Conservation (phyloP, 2,888 invertebrate species). For the Antheraea assamensis region DNA sequence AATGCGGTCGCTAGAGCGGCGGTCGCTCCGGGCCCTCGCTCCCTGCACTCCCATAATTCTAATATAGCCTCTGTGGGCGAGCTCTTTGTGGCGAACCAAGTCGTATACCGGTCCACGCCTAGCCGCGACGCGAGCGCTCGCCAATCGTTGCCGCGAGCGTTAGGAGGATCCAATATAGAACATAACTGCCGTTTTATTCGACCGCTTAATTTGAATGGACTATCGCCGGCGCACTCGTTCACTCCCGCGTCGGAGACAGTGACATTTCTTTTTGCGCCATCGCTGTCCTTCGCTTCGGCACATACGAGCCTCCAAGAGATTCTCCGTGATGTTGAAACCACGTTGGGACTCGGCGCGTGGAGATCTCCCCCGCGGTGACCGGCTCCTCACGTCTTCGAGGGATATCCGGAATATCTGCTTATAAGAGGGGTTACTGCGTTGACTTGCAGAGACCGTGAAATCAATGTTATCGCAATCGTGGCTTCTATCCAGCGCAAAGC, state of each 20-base stretch:
- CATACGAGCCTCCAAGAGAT: slow-evolving; percentile 73
- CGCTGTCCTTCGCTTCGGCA: slow-evolving; percentile 75
- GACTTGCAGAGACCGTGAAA: slow-evolving; percentile 73
- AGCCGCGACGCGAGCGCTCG: slow-evolving; percentile 96
- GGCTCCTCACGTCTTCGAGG: slow-evolving; percentile 70
- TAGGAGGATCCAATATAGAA: slow-evolving; percentile 93
- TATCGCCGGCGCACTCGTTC: slow-evolving; percentile 83
- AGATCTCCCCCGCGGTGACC: slow-evolving; percentile 73
- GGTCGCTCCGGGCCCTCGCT: slow-evolving; percentile 90
- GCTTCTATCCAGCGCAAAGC: slow-evolving; percentile 90
- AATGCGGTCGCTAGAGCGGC: slow-evolving; percentile 85
- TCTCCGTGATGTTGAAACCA: slow-evolving; percentile 77
- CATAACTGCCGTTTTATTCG: slow-evolving; percentile 80
- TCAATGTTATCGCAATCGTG: slow-evolving; percentile 81
- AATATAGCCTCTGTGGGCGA: slow-evolving; percentile 98
- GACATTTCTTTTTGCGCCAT: slow-evolving; percentile 76
- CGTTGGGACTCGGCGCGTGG: slow-evolving; percentile 75
- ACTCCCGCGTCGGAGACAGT: slow-evolving; percentile 84
- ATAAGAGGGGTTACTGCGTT: slow-evolving; percentile 76
- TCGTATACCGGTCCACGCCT: slow-evolving; percentile 96
- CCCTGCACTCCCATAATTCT: slow-evolving; percentile 97
- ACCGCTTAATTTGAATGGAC: slow-evolving; percentile 83
- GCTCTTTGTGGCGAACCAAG: slow-evolving; percentile 97
- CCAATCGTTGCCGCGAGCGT: slow-evolving; percentile 97
- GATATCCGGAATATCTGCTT: slow-evolving; percentile 78